A percentile compares a stretch with the other conserved stretches of the same genome.
Evolutionary conservation across 2,888 invertebrate genomes (phyloP).

Genomic region (Cerceris ruficornis): DNA sequence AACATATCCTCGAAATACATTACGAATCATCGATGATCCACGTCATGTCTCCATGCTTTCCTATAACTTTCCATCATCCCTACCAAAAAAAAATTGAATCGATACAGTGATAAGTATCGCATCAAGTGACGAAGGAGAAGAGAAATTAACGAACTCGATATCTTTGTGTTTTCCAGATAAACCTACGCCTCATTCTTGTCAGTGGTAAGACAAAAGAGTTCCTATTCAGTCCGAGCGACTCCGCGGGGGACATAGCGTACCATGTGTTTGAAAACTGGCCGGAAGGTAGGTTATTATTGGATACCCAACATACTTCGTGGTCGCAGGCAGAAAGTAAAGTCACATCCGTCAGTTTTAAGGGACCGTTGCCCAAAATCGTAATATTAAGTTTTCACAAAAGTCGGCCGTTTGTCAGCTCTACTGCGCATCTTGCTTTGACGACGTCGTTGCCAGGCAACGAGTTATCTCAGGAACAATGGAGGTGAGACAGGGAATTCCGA

Average conservation of each 20-base stretch:
- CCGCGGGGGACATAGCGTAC: slow-evolving; percentile 99
- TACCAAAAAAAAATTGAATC: not conserved
- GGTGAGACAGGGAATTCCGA: slow-evolving; percentile 19
- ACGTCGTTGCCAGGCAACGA: slow-evolving; percentile 7
- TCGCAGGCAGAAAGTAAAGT: not conserved
- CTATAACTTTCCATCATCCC: too few relatives aligned
- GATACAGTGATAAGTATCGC: not conserved
- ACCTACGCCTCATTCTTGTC: slow-evolving; percentile 98
- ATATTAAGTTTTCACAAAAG: slow-evolving; percentile 4
- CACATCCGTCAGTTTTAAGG: not conserved
- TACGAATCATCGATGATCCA: too few relatives aligned
- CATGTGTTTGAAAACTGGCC: slow-evolving; percentile 99
- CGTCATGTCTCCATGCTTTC: too few relatives aligned
- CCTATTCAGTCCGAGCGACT: slow-evolving; percentile 97
- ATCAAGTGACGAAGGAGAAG: not conserved
- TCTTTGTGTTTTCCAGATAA: slow-evolving; percentile 90
- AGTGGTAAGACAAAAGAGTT: slow-evolving; percentile 99
- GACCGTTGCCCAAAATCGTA: not conserved
- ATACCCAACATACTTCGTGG: not conserved
- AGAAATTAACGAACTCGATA: not conserved
- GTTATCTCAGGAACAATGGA: slow-evolving; percentile 18
- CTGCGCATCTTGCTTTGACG: not conserved
- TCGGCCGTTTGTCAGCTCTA: slow-evolving; percentile 5
- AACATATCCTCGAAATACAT: too few relatives aligned
- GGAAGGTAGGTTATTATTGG: slow-evolving; percentile 87